Conservation (phyloP, 2,888 invertebrate genomes). For the Amblyteles armatorius region DNA sequence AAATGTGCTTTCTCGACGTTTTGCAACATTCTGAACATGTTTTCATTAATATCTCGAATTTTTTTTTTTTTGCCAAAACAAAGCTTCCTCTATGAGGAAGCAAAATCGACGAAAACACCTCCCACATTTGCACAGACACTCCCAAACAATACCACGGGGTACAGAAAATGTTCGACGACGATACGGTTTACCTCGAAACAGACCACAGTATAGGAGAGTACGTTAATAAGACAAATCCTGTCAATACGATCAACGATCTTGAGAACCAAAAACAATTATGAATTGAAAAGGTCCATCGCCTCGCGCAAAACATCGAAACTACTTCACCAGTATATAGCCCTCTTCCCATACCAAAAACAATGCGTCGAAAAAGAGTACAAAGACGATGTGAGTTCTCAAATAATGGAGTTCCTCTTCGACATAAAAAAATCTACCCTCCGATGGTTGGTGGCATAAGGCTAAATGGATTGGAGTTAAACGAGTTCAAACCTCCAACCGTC, state of each 20-base stretch:
- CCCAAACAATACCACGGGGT: conserved; percentile 57
- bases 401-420: conserved; percentile 59
- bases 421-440: conserved; percentile 24
- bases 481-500: too few relatives aligned
- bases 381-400: conserved; percentile 34
- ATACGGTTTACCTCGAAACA: not conserved
- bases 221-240: not conserved
- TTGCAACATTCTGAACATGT: too few relatives aligned
- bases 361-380: conserved; percentile 31
- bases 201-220: not conserved
- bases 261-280: not conserved
- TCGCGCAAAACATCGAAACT: not conserved
- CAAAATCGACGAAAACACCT: conserved; percentile 44
- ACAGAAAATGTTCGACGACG: not conserved
- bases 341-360: not conserved
- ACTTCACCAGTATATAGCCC: not conserved
- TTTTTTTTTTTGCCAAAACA: too few relatives aligned
- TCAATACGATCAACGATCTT: not conserved
- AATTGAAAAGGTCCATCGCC: not conserved
- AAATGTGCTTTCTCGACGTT: too few relatives aligned
- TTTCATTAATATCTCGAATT: too few relatives aligned
- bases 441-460: too few relatives aligned
- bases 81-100: too few relatives aligned
- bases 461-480: too few relatives aligned
- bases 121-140: conserved; percentile 57